A percentile compares a stretch with the other conserved stretches of the same genome.
These are phyloP conservation scores for Rhagoletis pomonella DNA, from an alignment of 1,140 invertebrate genomes.

Conservation along the genomic window DNA sequence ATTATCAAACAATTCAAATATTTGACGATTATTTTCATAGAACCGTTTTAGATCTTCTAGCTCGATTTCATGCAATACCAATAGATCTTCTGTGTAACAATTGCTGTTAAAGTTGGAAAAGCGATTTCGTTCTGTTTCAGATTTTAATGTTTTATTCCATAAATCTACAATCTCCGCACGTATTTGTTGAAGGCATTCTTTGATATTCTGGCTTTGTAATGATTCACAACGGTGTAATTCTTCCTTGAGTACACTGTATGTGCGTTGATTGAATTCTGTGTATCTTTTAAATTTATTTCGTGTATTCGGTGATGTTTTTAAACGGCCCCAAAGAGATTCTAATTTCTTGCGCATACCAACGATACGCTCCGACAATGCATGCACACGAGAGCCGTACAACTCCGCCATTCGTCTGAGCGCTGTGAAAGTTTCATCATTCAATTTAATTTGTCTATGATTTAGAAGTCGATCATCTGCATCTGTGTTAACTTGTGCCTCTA, in stretches of 20 bases:
- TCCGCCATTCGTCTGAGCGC: constrained; percentile 53
- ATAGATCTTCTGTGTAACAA: constrained; percentile 83
- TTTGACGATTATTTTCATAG: constrained; percentile 81
- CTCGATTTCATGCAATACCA: constrained; percentile 85
- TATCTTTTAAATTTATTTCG: constrained; percentile 76
- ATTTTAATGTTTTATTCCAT: constrained; percentile 84
- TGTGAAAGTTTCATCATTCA: constrained; percentile 62
- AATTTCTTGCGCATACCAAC: constrained; percentile 75
- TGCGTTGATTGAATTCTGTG: constrained; percentile 75
- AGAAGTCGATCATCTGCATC: constrained; percentile 60
- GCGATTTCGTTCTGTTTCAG: constrained; percentile 77
- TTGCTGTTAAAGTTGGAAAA: constrained; percentile 80
- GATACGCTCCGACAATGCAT: constrained; percentile 70
- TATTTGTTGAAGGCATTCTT: constrained; percentile 81
- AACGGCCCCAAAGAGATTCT: constrained; percentile 77
- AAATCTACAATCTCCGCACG: constrained; percentile 80
- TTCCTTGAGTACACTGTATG: constrained; percentile 76
- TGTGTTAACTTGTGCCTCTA: constrained; percentile 58
- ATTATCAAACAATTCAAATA: constrained; percentile 80
- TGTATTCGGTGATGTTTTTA: constrained; percentile 76
- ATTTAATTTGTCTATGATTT: constrained; percentile 62
- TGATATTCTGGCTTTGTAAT: constrained; percentile 80
- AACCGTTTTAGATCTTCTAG: constrained; percentile 80
- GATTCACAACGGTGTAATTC: constrained; percentile 81
- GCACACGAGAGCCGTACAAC: constrained; percentile 60